Percentiles rank a stretch among this genome's conserved stretches.
Evolutionary conservation across 2,113 vertebrate genomes (phyloP).

Genomic region (Odontesthes bonariensis): DNA sequence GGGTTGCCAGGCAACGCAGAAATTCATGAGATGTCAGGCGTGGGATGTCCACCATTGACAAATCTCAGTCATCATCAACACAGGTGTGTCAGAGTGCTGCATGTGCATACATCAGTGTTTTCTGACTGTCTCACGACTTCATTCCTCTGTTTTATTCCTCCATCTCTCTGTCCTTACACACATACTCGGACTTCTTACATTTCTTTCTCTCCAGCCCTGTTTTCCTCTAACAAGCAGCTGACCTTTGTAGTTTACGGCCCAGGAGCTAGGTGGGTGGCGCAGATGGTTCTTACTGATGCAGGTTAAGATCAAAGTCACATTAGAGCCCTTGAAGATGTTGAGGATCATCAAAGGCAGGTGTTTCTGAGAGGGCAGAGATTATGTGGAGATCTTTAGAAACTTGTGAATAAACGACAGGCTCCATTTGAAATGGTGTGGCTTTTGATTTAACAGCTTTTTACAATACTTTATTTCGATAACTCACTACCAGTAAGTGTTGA

Average conservation of each 20-base stretch:
- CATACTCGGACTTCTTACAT: slow-evolving; percentile 1
- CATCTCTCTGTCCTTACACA: background rate
- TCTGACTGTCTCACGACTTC: background rate
- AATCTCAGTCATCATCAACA: slow-evolving; percentile 61
- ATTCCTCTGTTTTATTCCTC: background rate
- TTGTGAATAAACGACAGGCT: background rate
- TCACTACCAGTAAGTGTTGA: too few relatives aligned
- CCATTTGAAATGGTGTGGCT: too few relatives aligned
- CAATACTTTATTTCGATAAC: too few relatives aligned
- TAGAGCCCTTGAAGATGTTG: slow-evolving; percentile 21
- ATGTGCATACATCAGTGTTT: slow-evolving; percentile 21
- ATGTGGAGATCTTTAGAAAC: slow-evolving; percentile 9
- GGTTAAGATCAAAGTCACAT: slow-evolving; percentile 30
- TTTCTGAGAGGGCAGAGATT: slow-evolving; percentile 15
- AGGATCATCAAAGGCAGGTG: slow-evolving; percentile 38
- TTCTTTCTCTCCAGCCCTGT: background rate
- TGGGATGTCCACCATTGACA: slow-evolving; percentile 79
- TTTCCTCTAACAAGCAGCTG: background rate
- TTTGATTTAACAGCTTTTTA: background rate
- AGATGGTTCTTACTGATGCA: background rate
- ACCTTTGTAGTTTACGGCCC: slow-evolving; percentile 32
- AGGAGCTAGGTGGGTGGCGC: background rate
- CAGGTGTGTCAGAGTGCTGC: slow-evolving; percentile 67
- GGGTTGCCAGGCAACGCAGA: slow-evolving; percentile 83
- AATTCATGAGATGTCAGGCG: slow-evolving; percentile 70